Conservation (phyloP, 2,888 invertebrate species). For the Leptopilina syphax region DNA sequence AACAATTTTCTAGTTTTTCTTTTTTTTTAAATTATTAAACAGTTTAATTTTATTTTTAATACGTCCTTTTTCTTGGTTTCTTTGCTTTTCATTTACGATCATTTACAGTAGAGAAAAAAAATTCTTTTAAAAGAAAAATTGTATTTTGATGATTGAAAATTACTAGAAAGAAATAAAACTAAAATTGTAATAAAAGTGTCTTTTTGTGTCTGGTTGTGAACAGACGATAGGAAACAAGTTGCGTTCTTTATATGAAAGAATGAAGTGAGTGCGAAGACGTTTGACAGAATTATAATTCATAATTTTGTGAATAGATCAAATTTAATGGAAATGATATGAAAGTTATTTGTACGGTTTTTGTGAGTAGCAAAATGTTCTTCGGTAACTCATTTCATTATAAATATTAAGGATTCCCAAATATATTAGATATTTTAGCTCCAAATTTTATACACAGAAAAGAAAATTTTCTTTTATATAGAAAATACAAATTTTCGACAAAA, state of each 20-base stretch:
- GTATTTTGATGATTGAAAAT: too few species aligned
- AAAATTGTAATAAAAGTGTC: neutral
- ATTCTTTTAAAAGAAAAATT: too few species aligned
- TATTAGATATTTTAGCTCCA: neutral
- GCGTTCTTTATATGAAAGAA: neutral
- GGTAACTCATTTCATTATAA: neutral
- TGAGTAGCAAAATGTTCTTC: neutral
- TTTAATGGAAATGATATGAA: neutral
- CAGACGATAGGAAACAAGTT: constrained; percentile 17
- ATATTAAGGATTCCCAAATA: neutral
- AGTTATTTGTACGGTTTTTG: constrained; percentile 18
- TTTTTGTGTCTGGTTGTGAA: constrained; percentile 5
- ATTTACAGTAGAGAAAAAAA: too few species aligned
- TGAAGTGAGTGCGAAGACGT: neutral
- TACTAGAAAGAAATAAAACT: too few species aligned
- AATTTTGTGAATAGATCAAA: constrained; percentile 13
- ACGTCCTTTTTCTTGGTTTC: too few species aligned
- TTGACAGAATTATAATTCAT: neutral
- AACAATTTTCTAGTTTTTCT: too few species aligned
- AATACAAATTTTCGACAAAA: too few species aligned
- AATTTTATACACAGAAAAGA: neutral
- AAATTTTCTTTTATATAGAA: neutral
- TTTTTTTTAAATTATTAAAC: too few species aligned
- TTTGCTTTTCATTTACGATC: too few species aligned
- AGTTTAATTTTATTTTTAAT: too few species aligned